Evolutionary conservation across 2,888 invertebrate species (phyloP), one percentile per base, ranked within the genome.

Genomic region (Chelonus formosanus): DNA sequence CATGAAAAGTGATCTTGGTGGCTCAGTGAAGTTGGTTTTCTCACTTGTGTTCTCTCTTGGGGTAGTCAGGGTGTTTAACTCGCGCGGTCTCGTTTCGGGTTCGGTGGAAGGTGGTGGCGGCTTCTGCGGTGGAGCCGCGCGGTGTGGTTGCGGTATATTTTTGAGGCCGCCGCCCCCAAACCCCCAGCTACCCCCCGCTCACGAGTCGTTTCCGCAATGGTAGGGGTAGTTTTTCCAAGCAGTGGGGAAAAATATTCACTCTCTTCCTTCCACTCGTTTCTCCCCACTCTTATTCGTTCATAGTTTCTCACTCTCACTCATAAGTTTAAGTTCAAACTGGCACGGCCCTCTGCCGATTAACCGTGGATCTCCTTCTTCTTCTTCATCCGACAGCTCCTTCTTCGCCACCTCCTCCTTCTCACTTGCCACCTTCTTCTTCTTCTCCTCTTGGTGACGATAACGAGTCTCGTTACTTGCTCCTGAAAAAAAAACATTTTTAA

Each of bases 61-160:
- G 59, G 53, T 55, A 63, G 55, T 67, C 63, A 76, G 78, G 79
- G 77, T 79, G 80, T 80, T 81, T 80, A 79, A 80, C 79, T 79
- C 78, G 77, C 80, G 81, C 79, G 82, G 82, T 82, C 82, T 80
- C 81, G 82, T 81, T 82, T 81, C 76, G 80, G 81, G 68, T 63
- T 67, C 77, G 81, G 82, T 82, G 81, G 82, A 82, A 82, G 80
- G 81, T 80, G 75, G 75, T 73, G 82, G 83, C 80, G 84, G 84
- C 83, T 83, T 82, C 83, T 84, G 83, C 82, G 84, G 84, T 83
- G 78, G 81, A 83, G 78, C 82, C 83, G 82, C 81, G 81, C 82
- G 83, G 82, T 83, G 82, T 83, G 83, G 83, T 83, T 84, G 83
- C 83, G 84, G 84, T 83, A 81, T 84, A 84, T 83, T 84, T 83